Evolutionary conservation across 2,888 invertebrate species (phyloP), one percentile per base, ranked within the genome.

Genomic region (Junonia oenone): DNA sequence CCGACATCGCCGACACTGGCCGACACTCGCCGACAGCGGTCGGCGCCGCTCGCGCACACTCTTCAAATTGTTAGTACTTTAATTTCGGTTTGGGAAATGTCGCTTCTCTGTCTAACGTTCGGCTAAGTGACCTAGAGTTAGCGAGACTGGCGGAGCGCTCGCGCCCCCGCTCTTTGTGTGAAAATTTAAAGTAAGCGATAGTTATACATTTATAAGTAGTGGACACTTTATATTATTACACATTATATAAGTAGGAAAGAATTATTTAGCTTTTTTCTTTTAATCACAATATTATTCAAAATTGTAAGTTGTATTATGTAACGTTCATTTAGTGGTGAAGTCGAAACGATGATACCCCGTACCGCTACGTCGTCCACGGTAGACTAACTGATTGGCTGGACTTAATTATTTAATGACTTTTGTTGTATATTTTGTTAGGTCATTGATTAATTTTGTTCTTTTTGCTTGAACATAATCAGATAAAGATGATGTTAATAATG

Each of bases 401-500:
- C 89, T 83, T 77, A 81, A 89, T 90, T 89, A 88, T 88, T 88
- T 86, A 82, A 90, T 90, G 90, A 89, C 90, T 89, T 89, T 90
- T 90, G 90, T 90, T 90, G 90, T 90, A 90, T 90, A 90, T 90
- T 89, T 90, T 90, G 90, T 90, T 90, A 88, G 89, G 90, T 90
- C 90, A 89, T 90, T 90, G 84, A 87, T 89, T 90, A 89, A 89
- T 90, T 89, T 86, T 84, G 80, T 83, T 88, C 87, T 74, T 81
- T 79, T 82, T 76, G 83, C 84, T 90, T 79, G 71, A 81, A 78
- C 77, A 77, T 86, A 85, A 86, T 86, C 83, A 76, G 81, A 83
- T 78, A 73, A 81, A 85, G 78, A 85, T 81, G 81, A 84, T 88
- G 84, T 86, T 88, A 83, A 78, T 78, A 75, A 83, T 87, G 81